Evolutionary conservation across 2,113 vertebrate genomes (phyloP), one percentile per base, ranked within the genome.

Genomic region (Melanerpes formicivorus): DNA sequence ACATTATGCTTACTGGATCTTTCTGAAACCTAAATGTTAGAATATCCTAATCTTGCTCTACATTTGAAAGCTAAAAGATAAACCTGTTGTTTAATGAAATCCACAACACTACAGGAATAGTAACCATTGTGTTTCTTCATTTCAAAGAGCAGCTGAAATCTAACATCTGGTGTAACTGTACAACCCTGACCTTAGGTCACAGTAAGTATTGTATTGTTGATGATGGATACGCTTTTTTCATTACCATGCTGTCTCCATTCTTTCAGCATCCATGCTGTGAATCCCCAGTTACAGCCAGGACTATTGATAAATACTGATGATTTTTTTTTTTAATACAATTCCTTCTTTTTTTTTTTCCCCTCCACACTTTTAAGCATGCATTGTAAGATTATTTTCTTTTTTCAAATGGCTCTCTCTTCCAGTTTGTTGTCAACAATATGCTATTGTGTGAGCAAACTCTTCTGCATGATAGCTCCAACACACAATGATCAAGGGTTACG

Each of bases 221-320:
- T 96, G 95, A 97, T 91, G 90, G 96, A 95, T 91, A 95, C 14
- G 90, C 95, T 96, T 97, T 97, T 96, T 95, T 96, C 95, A 93
- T 95, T 96, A 94, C 95, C 81, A 91, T 88, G 95, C 95, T 90
- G 91, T 88, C 96, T 97, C 94, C 95, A 74, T 94, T 96, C 95
- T 95, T 96, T 92, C 93, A 90, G 88, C 93, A 82, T 71, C 91
- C 92, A 95, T 91, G 95, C 94, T 92, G 90, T 95, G 93, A 92
- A 91, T 93, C 92, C 46, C 37, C 82, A 94, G 90, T 50, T 91
- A 93, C 42, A 94, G 73, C 93, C 29, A 13, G 69, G 54, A 54
- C 96, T 96, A 93, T 94, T 93, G 95, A 96, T 96, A 96, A 96
- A 96, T 94, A 96, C 88, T 87, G 93, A 80, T 93, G 84, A 7